Evolutionary conservation across 2,797 vertebrate genomes (phyloP), one percentile per base, ranked within the genome.

Genomic region (Uromys caudimaculatus): DNA sequence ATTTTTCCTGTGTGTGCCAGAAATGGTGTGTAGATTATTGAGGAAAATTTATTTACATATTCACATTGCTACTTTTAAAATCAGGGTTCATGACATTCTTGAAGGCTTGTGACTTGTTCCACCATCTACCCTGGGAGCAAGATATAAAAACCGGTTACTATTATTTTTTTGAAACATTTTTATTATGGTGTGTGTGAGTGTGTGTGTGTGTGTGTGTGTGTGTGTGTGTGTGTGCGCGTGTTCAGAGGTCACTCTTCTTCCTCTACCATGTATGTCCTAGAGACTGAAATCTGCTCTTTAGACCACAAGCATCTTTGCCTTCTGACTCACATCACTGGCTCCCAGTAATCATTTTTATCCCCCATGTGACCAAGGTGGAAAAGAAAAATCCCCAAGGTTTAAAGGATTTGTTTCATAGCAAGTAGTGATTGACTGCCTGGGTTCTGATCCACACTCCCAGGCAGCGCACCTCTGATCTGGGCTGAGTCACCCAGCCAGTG

Each of bases 381-480:
- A 95, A 87, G 50, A 64, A 94, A 95, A 95, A 93, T 81, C 73
- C 56, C 62, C 12, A 24, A 16, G 64, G 69, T 67, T 95, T 95
- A 93, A 95, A 89, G 62, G 79, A 75, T 95, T 97, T 95, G 77
- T 81, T 89, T 91, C 86, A 54, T 79, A 38, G 54, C 82, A 82
- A 77, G 67, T 35, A 84, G 54, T 77, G 85, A 77, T 82, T 82
- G 89, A 58, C 84, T 77, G 62, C 12, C 23, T 62, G 86, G 4
- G 38, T 89, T 95, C 83, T 58, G 71, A 64, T 73, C 52, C 27
- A 14, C 12, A 17, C n/a, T 89, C 24, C n/a, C 6, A 75, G 85
- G 32, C 58, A 75, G 19, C 77, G 76, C 41, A 38, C 62, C 76
- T 96, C 8, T 4, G 64, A 29, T 75, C 54, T 60, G 41, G n/a